A percentile compares a stretch with the other conserved stretches of the same genome.
Evolutionary conservation across 2,797 vertebrate genomes (phyloP).

Genomic region (Poeciliopsis paucimaculata): DNA sequence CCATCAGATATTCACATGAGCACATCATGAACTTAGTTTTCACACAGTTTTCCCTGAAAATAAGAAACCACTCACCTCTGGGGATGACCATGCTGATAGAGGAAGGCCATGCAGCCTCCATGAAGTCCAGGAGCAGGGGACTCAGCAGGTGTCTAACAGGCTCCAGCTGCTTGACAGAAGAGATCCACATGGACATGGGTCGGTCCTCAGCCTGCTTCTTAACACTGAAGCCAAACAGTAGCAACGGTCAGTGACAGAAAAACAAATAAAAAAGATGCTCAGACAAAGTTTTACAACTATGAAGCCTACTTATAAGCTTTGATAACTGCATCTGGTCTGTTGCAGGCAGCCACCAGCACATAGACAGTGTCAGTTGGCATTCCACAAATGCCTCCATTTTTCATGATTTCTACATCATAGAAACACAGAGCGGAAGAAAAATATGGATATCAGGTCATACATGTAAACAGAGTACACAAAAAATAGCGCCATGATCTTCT

Average conservation of each 20-base stretch:
- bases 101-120: slow-evolving; percentile 90
- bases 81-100: slow-evolving; percentile 91
- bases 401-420: slow-evolving; percentile 86
- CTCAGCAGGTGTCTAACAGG: slow-evolving; percentile 85
- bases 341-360: slow-evolving; percentile 90
- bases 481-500: slow-evolving; percentile 20
- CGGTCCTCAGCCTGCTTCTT: slow-evolving; percentile 90
- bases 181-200: slow-evolving; percentile 93
- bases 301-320: slow-evolving; percentile 86
- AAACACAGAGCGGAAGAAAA: neutral
- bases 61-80: slow-evolving; percentile 77
- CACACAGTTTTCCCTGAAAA: slow-evolving; percentile 9
- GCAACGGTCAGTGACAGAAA: neutral
- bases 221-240: slow-evolving; percentile 70
- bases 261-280: neutral
- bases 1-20: neutral
- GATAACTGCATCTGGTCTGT: slow-evolving; percentile 86
- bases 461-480: neutral
- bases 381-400: slow-evolving; percentile 87
- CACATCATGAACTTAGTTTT: neutral
- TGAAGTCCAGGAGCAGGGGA: slow-evolving; percentile 89
- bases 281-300: neutral
- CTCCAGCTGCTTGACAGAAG: slow-evolving; percentile 87
- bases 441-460: neutral
- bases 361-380: slow-evolving; percentile 93